These are phyloP conservation scores for Serripes groenlandicus DNA, from an alignment of 2,888 invertebrate species.

Conservation along the genomic window DNA sequence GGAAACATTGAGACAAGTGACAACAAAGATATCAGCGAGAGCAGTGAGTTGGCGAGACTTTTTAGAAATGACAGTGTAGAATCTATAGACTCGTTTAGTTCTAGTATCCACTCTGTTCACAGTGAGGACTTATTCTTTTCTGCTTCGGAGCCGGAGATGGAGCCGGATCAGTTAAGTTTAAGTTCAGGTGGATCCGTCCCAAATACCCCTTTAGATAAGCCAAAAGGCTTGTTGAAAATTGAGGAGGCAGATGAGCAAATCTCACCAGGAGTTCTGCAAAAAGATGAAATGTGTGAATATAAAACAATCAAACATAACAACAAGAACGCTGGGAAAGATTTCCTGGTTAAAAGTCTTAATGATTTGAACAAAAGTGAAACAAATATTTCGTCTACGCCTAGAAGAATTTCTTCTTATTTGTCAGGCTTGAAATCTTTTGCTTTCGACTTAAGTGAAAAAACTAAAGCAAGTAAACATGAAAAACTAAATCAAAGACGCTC, in stretches of 20 bases:
- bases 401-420: slow-evolving; percentile 17
- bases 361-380: neutral
- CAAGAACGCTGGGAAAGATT: neutral
- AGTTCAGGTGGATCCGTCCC: slow-evolving; percentile 36
- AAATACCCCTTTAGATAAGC: slow-evolving; percentile 16
- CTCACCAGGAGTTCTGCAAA: neutral
- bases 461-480: slow-evolving; percentile 17
- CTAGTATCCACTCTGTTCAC: slow-evolving; percentile 57
- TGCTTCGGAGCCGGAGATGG: slow-evolving; percentile 60
- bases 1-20: neutral
- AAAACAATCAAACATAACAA: neutral
- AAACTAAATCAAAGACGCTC: slow-evolving; percentile 45
- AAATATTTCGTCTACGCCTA: neutral
- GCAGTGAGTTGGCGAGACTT: neutral
- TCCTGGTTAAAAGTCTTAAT: slow-evolving; percentile 6
- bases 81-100: slow-evolving; percentile 63
- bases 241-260: slow-evolving; percentile 23
- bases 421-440: slow-evolving; percentile 10
- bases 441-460: slow-evolving; percentile 9
- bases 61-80: slow-evolving; percentile 50
- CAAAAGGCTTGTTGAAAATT: slow-evolving; percentile 13
- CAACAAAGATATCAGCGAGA: neutral
- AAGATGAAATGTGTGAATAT: neutral
- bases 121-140: slow-evolving; percentile 58
- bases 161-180: slow-evolving; percentile 36